Base-by-base conservation (phyloP, 2,113 vertebrate species). In the Cercocebus atys region DNA sequence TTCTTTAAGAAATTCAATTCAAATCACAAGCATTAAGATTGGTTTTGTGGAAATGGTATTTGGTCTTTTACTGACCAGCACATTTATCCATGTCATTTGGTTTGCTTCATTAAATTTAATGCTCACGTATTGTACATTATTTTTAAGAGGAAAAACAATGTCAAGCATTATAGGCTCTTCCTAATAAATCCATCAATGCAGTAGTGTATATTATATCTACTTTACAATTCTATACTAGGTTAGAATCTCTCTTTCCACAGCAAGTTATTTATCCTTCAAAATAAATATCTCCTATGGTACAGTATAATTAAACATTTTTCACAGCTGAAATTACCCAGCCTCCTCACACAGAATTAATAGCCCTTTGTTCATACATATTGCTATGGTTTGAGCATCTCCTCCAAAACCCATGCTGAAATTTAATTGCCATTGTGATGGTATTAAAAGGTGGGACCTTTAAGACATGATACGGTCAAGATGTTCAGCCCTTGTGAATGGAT, bases 241-340 rank as follows among this genome's bases (percentile, higher is more conserved):
- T 91, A 96, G 89, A 97, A 94, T 94, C 81, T 95, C 79, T 93
- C 90, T 95, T 97, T 95, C 89, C 95, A 95, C 45, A 93, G 68
- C 70, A 97, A 80, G 87, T 90, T 97, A 96, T 95, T 96, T 97
- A 95, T 93, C 88, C 93, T 93, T 93, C 92, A 96, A 96, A 93
- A 89, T 95, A 96, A 97, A 93, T 95, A 93, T 90, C 61, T 87
- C 92, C 94, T 84, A 92, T 87, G 80, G 76, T 57, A 95, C 32
- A 83, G 20, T 90, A 83, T 95, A 95, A 93, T 97, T 95, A 96
- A 96, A 90, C 93, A 97, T 93, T 96, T 97, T 94, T 90, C 79
- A 92, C 66, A 95, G 75, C 64, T 92, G 75, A 97, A 97, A 94
- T 85, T 93, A 70, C 47, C 95, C 27, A 97, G 35, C 6, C 50